Evolutionary conservation across 2,797 vertebrate species (phyloP), one percentile per base, ranked within the genome.

Genomic region (Sylvilagus floridanus): DNA sequence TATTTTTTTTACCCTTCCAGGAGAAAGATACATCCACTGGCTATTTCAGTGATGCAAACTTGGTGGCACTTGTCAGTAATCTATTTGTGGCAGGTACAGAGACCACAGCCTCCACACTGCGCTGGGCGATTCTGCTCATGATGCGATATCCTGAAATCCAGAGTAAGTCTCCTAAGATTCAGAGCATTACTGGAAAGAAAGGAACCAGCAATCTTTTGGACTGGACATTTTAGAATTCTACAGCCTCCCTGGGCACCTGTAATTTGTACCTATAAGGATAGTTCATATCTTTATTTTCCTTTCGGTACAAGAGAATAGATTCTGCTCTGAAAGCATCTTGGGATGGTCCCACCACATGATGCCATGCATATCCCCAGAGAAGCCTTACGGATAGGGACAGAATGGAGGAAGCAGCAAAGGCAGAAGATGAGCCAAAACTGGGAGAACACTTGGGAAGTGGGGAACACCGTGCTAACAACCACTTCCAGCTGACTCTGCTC

Each of bases 61-160:
- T 98, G 83, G 30, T 97, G 30, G 88, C 42, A 7, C 87, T 98
- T 84, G 37, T 98, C 82, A 95, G 35, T 88, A 97, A 98, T 68
- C 96, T 98, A 32, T 98, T 98, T 95, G 93, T 10, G 14, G 98
- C 98, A 76, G 98, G 98, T 30, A 97, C 98, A 26, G 98, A 98
- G 78, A 98, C 97, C 11, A 98, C 88, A 1, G 93, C 98, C 35
- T 96, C 97, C 69, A 98, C 98, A 0, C 88, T 98, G 2, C 85
- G 91, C 69, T 98, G 98, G 98, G 96, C 96, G 17, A 96, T 98
- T 81, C 97, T 98, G 63, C 97, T 98, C 54, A 98, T 98, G 98
- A 86, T 97, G 1, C 96, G 97, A 69, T 96, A 98, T 54, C 98
- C 98, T 60, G 96, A 98, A 60, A 96, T 98, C 87, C 98, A 98